Percentiles rank a stretch among this genome's conserved stretches.
These are phyloP conservation scores for Pseudochirops cupreus DNA, from an alignment of 2,797 vertebrate genomes.

Conservation along the genomic window DNA sequence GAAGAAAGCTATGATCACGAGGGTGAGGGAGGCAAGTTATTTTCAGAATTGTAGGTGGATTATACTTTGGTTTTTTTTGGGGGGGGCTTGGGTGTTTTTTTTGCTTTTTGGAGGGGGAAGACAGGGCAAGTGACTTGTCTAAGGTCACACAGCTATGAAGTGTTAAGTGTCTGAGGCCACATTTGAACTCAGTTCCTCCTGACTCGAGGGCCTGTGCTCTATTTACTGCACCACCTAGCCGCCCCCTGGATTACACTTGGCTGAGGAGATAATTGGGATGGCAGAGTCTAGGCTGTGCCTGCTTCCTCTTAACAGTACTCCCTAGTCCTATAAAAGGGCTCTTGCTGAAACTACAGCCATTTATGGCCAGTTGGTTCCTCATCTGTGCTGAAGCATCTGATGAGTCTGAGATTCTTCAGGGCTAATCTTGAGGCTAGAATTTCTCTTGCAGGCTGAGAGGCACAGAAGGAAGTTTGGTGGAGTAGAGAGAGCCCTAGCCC, in stretches of 20 bases:
- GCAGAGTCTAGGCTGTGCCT: not conserved
- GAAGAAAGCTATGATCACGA: not conserved
- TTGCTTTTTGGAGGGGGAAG: too few species aligned
- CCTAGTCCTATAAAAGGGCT: slow-evolving; percentile 30
- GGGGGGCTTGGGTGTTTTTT: too few species aligned
- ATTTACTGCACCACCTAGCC: too few species aligned
- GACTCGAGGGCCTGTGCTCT: too few species aligned
- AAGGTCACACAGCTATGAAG: too few species aligned
- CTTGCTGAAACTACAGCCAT: not conserved
- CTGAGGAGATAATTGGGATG: slow-evolving; percentile 53
- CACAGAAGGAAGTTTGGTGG: not conserved
- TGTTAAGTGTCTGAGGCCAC: too few species aligned
- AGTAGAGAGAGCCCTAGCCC: not conserved
- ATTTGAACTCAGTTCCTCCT: too few species aligned
- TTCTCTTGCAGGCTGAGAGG: not conserved
- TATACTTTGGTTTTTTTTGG: not conserved
- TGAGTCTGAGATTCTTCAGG: not conserved
- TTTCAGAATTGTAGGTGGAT: slow-evolving; percentile 13
- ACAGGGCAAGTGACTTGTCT: too few species aligned
- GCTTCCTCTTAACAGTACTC: not conserved
- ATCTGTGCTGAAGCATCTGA: slow-evolving; percentile 33
- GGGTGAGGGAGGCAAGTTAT: not conserved
- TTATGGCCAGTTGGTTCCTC: not conserved
- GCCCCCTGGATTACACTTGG: slow-evolving; percentile 5
- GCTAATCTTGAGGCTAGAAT: not conserved